Conservation (phyloP, 2,113 vertebrate genomes). For the Piaya cayana region DNA sequence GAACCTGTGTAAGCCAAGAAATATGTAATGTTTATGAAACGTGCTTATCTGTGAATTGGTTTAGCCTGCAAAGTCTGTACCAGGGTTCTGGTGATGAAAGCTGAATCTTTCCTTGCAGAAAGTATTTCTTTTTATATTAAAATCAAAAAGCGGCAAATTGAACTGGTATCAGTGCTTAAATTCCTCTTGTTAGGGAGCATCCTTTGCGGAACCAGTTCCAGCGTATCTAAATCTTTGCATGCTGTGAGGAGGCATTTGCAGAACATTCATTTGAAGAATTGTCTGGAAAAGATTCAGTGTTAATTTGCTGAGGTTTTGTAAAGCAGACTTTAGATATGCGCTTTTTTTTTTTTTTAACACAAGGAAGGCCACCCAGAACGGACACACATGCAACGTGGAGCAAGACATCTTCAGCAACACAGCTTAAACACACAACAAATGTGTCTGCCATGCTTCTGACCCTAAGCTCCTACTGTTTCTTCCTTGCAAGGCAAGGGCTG, state of each 20-base stretch:
- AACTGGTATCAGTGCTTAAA: constrained; percentile 25
- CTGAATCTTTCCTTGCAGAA: not conserved
- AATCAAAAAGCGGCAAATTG: constrained; percentile 50
- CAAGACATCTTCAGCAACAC: constrained; percentile 3
- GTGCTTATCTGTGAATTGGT: not conserved
- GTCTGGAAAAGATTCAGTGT: constrained; percentile 45
- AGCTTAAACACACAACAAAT: constrained; percentile 11
- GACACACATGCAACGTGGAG: not conserved
- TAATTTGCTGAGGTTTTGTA: constrained; percentile 47
- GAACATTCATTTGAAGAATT: constrained; percentile 45
- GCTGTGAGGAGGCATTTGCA: constrained; percentile 14
- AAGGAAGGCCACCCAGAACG: constrained; percentile 3
- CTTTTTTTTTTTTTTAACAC: constrained; percentile 4
- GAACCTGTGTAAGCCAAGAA: not conserved
- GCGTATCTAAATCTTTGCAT: constrained; percentile 19
- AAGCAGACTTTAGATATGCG: constrained; percentile 11
- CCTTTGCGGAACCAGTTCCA: not conserved
- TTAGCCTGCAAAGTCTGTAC: not conserved
- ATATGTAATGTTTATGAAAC: not conserved
- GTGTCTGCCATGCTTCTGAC: not conserved
- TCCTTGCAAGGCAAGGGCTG: not conserved
- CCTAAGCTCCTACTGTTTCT: not conserved
- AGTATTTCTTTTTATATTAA: constrained; percentile 6
- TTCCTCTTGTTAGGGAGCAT: constrained; percentile 41
- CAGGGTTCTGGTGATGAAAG: not conserved